Percentiles rank a stretch among this genome's conserved stretches.
phyloP scores from a whole-genome alignment of 2,888 invertebrate species.

The Mycalesis mineus region DNA sequence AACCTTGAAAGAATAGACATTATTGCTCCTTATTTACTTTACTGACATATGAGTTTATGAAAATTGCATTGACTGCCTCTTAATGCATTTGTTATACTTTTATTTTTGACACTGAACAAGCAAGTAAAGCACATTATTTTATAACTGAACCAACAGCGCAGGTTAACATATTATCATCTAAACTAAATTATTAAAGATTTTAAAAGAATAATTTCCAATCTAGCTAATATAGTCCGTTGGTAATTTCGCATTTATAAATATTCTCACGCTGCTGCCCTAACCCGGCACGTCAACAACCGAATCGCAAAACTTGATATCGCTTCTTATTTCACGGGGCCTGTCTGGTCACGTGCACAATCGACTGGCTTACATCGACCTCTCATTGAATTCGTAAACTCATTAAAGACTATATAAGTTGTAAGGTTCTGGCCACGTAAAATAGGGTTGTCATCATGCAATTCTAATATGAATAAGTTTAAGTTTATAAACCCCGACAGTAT shows the following conservation, averaged over 20 bases:
- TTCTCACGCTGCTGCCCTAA: constrained; percentile 43
- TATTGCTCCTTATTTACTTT: no score
- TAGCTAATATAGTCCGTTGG: constrained; percentile 10
- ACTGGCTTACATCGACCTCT: constrained; percentile 43
- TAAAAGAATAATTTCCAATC: neutral
- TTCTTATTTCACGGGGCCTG: constrained; percentile 54
- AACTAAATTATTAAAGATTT: no score
- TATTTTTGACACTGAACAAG: no score
- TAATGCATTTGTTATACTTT: no score
- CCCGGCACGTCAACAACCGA: constrained; percentile 47
- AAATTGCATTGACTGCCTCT: no score
- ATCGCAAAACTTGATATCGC: constrained; percentile 50
- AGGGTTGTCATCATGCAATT: neutral
- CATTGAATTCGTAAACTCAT: constrained; percentile 33
- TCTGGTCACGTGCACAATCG: constrained; percentile 44
- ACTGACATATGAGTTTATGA: no score
- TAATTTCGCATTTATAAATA: constrained; percentile 24
- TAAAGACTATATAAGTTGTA: constrained; percentile 12
- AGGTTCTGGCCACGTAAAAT: constrained; percentile 11
- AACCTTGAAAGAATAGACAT: no score
- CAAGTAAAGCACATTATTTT: no score
- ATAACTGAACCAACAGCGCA: no score
- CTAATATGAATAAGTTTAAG: no score
- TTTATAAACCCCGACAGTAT: no score
- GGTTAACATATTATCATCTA: no score